phyloP scores from a whole-genome alignment of 1,140 invertebrate genomes.

The Geopemphigus sp. region DNA sequence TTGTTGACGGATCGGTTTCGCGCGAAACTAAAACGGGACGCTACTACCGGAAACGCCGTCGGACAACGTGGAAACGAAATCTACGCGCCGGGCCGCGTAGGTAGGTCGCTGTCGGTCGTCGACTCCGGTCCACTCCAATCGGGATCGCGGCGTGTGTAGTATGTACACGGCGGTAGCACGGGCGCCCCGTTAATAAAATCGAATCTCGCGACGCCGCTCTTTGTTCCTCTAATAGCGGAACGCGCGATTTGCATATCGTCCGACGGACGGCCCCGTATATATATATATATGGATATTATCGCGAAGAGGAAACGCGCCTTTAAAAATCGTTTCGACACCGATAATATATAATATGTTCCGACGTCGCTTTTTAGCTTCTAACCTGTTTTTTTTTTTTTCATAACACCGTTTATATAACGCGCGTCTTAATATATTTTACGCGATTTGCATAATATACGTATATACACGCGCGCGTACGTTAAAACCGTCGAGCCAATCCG shows the following conservation, averaged over 20 bases:
- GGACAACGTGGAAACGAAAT: no score
- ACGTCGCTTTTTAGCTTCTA: conserved; percentile 12
- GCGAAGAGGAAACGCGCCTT: conserved; percentile 7
- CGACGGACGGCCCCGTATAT: neutral
- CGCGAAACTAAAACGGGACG: no score
- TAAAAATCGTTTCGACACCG: conserved; percentile 8
- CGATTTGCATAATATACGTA: conserved; percentile 6
- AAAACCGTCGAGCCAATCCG: neutral
- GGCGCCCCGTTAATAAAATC: neutral
- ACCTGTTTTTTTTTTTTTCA: conserved; percentile 23
- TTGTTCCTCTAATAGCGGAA: neutral
- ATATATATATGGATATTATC: neutral
- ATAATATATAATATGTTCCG: neutral
- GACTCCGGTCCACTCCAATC: no score
- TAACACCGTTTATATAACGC: neutral
- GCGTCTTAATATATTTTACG: neutral
- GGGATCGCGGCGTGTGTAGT: neutral
- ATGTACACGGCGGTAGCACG: neutral
- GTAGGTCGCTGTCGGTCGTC: neutral
- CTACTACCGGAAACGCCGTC: no score
- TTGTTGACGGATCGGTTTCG: no score
- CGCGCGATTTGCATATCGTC: conserved; percentile 6
- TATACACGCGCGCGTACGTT: neutral
- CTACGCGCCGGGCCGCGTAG: no score
- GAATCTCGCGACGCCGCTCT: neutral